phyloP scores from a whole-genome alignment of 2,888 invertebrate genomes.

The Acrobasis consociella region DNA sequence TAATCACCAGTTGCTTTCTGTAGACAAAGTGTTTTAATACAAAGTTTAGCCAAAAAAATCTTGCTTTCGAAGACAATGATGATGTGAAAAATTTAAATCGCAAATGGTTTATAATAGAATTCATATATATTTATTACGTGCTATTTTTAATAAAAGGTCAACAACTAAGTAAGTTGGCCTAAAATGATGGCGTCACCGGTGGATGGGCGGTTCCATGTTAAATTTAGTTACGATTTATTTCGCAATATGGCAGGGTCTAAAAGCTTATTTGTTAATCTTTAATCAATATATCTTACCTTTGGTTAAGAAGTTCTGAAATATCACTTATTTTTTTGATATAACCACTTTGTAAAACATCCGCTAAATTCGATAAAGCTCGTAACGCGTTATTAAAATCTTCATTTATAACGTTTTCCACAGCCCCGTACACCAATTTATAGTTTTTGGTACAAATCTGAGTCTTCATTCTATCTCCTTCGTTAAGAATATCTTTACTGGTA shows the following conservation, averaged over 20 bases:
- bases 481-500: constrained; percentile 51
- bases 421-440: constrained; percentile 53
- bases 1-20: constrained; percentile 55
- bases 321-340: constrained; percentile 41
- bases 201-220: no score
- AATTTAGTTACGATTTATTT: no score
- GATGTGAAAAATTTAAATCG: no score
- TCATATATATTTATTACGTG: no score
- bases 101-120: no score
- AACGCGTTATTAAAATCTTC: constrained; percentile 48
- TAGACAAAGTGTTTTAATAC: background rate
- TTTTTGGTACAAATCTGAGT: constrained; percentile 61
- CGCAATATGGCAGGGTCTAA: no score
- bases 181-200: no score
- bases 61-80: no score
- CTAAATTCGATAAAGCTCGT: constrained; percentile 50
- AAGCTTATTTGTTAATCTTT: no score
- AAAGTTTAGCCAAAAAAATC: no score
- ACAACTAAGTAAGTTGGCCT: no score
- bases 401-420: constrained; percentile 41
- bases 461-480: constrained; percentile 52
- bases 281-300: constrained; percentile 52
- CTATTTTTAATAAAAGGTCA: no score
- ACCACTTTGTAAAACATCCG: constrained; percentile 43
- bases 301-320: constrained; percentile 52